Evolutionary conservation across 2,888 invertebrate species (phyloP), one percentile per base, ranked within the genome.

Genomic region (Aporophyla lueneburgensis): DNA sequence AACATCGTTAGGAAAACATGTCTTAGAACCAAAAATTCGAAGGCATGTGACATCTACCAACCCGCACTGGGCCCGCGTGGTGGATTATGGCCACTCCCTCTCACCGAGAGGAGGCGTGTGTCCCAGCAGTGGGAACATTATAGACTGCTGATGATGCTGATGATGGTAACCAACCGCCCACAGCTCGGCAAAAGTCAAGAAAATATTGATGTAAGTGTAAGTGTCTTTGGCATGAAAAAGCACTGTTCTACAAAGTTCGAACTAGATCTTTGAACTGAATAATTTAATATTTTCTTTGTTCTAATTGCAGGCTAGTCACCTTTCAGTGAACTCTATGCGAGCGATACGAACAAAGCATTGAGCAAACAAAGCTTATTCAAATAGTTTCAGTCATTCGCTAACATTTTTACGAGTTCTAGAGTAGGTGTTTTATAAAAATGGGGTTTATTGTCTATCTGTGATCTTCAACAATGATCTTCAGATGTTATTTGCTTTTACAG

Each of bases 331-430:
- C 21, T 74, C 74, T 74, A 27, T 27, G n/a, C 27, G 21, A 40
- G 51, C 46, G 53, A 49, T 49, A 59, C 79, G 63, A 59, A 80
- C 53, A 66, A 59, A 74, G 54, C 16, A 27, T 10, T 61, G n/a
- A 19, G 43, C 16, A 27, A 40, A 66, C 46, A 80, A 53, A 74
- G 74, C 21, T 61, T 53, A 61, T 80, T 56, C 12, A 61, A 81
- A 76, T 53, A 69, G 43, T 76, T 69, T 76, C 53, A 54, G 33
- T 16, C 19, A 56, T 76, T 14, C 9, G 49, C 9, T 33, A 19
- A 5, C 0, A 16, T 40, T 63, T 46, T 61, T 49, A 12, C 7
- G 9, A 40, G 43, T 12, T 51, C 19, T 16, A 49, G 54, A 53
- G n/a, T 53, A n/a, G 7, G 10, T 19, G 16, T 5, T 51, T 21